Evolutionary conservation across 2,888 invertebrate genomes (phyloP), one percentile per base, ranked within the genome.

Genomic region (Ariolimax columbianus): DNA sequence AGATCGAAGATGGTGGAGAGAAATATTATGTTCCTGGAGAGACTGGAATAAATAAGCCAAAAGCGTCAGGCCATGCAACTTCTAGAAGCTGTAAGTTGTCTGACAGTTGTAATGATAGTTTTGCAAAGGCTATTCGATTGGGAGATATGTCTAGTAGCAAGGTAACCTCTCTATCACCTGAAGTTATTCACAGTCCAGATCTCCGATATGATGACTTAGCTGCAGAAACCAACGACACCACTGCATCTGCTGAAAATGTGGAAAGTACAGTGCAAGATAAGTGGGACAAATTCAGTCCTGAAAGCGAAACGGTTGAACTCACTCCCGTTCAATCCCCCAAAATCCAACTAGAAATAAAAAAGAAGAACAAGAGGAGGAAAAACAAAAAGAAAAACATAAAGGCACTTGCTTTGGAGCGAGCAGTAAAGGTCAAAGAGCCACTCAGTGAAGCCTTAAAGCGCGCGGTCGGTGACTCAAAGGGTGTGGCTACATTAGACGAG

Each of bases 341-440:
- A 47, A 47, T 7, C 1, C 40, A n/a, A 30, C 33, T 47, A 26
- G 36, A 68, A 43, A 26, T 33, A 26, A 68, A 80, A 30, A 68
- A 43, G 43, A 80, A 80, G 47, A 66, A 68, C 11, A 68, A 33
- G 33, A 68, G 33, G 70, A 80, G 47, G n/a, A 80, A 68, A 23
- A 30, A 40, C 66, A 66, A 68, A 68, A 59, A 78, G 59, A 78
- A 78, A 63, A 63, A 40, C 9, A 59, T 1, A n/a, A 11, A 59
- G n/a, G 14, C 40, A 6, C 26, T 11, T 33, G 38, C 59, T n/a
- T 14, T 63, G 51, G 59, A 9, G 33, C 43, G 26, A n/a, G 26
- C 77, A 2, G 59, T n/a, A 78, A 78, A 78, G 17, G 59, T 78
- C 63, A 78, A 4, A 38, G 40, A n/a, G 7, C 40, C 77, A 1